A percentile compares a stretch with the other conserved stretches of the same genome.
Conservation (phyloP, 2,113 vertebrate genomes). For the Casuarius casuarius region DNA sequence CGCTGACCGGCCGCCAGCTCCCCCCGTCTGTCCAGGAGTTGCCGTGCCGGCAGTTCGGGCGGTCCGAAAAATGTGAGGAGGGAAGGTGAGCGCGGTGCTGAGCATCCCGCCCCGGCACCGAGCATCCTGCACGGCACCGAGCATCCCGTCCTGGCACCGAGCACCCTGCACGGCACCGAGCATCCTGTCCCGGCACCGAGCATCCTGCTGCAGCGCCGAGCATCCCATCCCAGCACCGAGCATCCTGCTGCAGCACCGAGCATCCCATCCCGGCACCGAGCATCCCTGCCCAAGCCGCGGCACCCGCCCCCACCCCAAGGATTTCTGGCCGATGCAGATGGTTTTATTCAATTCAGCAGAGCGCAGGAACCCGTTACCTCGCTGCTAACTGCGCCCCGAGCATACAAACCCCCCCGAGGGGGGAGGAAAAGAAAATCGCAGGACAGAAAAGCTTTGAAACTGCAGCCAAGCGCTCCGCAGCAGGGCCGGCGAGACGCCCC, state of each 20-base stretch:
- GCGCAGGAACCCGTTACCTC: neutral
- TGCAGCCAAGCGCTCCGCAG: neutral
- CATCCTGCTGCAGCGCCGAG: too few species aligned
- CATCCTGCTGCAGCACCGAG: too few species aligned
- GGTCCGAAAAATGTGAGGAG: neutral
- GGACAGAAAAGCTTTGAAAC: neutral
- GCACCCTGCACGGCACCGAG: too few species aligned
- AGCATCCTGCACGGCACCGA: too few species aligned
- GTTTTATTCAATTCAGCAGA: neutral
- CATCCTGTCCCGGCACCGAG: too few species aligned
- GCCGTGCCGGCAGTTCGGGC: neutral
- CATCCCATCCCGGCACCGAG: too few species aligned
- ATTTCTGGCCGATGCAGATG: too few species aligned
- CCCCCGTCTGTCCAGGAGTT: neutral
- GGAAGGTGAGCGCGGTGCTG: neutral
- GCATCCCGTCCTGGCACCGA: too few species aligned
- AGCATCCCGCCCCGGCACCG: too few species aligned
- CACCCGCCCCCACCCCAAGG: too few species aligned
- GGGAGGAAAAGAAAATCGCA: fast-evolving
- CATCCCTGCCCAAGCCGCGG: too few species aligned
- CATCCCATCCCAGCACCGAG: too few species aligned
- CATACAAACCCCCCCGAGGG: fast-evolving
- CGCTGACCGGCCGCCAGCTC: neutral
- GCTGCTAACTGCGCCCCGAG: fast-evolving
- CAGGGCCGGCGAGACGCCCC: neutral